A percentile compares a stretch with the other conserved stretches of the same genome.
Evolutionary conservation across 2,797 vertebrate genomes (phyloP).

Genomic region (Neopelma chrysocephalum): DNA sequence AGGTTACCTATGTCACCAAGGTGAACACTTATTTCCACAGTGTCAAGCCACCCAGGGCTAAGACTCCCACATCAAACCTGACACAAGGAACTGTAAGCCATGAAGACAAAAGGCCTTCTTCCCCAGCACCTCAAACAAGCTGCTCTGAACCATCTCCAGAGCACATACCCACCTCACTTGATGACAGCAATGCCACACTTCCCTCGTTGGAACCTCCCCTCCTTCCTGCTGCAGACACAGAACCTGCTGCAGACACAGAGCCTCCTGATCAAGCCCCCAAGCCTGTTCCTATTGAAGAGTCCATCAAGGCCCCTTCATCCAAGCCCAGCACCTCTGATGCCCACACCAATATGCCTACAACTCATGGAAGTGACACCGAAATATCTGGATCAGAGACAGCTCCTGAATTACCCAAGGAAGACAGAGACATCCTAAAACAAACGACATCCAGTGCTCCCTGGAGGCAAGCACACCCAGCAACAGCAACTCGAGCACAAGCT

Average conservation of each 20-base stretch:
- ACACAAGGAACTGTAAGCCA: not conserved
- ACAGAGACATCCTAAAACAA: not conserved
- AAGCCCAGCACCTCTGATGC: not conserved
- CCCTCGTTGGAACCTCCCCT: not conserved
- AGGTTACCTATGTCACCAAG: constrained; percentile 62
- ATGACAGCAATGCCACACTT: not conserved
- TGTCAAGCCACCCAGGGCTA: constrained; percentile 37
- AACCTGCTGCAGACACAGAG: not conserved
- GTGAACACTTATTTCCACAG: constrained; percentile 39
- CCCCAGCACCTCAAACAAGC: not conserved
- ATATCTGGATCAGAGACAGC: not conserved
- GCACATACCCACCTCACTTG: not conserved
- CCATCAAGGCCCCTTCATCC: not conserved
- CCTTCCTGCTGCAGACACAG: not conserved
- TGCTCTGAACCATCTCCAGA: not conserved
- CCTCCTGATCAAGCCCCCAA: not conserved
- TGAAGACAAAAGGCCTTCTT: not conserved
- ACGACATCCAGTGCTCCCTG: not conserved
- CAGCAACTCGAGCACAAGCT: not conserved
- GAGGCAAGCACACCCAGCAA: not conserved
- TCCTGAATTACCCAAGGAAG: not conserved
- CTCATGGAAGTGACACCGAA: not conserved
- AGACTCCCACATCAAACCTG: not conserved
- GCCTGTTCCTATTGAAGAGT: not conserved
- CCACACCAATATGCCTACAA: constrained; percentile 2